phyloP scores from a whole-genome alignment of 2,797 vertebrate genomes.

The Amniataba percoides region DNA sequence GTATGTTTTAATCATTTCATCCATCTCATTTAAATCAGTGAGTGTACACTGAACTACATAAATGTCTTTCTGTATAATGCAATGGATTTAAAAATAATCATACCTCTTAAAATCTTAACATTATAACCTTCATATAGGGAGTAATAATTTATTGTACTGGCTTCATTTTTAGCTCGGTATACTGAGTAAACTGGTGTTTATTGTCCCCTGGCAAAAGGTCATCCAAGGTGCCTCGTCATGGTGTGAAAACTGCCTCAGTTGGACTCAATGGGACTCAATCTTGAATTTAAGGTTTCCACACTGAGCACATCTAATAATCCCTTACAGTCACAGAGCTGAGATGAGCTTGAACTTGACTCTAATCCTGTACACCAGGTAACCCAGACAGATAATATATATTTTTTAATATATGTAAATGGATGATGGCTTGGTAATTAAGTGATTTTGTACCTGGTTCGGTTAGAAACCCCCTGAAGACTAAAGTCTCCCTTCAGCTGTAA shows the following conservation, averaged over 20 bases:
- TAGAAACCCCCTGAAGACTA: neutral
- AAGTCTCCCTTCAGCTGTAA: neutral
- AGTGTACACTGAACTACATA: neutral
- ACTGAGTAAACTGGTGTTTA: neutral
- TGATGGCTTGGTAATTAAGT: no score
- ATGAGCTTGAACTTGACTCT: neutral
- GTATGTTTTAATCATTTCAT: neutral
- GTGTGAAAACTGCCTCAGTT: neutral
- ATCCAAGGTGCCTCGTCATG: neutral
- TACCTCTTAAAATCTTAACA: neutral
- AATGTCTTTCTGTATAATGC: neutral
- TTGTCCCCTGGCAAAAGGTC: neutral
- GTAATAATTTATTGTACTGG: neutral
- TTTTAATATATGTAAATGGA: no score
- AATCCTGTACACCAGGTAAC: constrained; percentile 3
- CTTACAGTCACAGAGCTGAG: neutral
- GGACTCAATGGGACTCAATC: neutral
- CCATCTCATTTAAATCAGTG: neutral
- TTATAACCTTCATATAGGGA: accelerated
- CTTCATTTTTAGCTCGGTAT: neutral
- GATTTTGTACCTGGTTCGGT: no score
- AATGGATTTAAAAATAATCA: neutral
- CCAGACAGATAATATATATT: neutral
- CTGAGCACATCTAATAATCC: neutral
- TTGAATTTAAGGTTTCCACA: neutral